These are phyloP conservation scores for Palloptera scutellata DNA, from an alignment of 2,888 invertebrate species.

Conservation along the genomic window DNA sequence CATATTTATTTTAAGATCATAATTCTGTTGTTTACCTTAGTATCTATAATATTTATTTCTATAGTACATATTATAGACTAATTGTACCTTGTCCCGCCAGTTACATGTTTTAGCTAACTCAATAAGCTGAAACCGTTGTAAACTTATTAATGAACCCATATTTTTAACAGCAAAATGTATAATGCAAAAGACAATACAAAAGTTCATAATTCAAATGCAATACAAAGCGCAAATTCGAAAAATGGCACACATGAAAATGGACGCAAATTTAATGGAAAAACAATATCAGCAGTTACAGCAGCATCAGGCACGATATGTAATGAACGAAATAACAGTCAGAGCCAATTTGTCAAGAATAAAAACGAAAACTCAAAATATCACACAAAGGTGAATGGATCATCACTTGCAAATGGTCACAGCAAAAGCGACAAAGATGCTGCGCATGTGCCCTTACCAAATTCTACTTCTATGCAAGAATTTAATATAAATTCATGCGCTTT, in stretches of 20 bases:
- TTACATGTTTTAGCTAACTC: background rate
- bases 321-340: background rate
- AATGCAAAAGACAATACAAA: conserved; percentile 29
- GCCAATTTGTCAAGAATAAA: background rate
- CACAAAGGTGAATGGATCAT: background rate
- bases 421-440: background rate
- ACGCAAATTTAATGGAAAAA: background rate
- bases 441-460: background rate
- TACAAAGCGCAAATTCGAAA: conserved; percentile 13
- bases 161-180: conserved; percentile 39
- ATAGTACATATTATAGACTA: background rate
- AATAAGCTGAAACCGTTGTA: no score
- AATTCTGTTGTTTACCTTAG: background rate
- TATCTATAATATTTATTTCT: background rate
- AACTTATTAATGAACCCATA: conserved; percentile 3
- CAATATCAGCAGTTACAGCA: background rate
- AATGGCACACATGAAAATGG: conserved; percentile 15
- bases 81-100: conserved; percentile 35
- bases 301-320: background rate
- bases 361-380: background rate
- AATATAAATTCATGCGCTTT: conserved; percentile 10
- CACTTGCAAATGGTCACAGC: background rate
- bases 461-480: background rate
- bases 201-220: background rate
- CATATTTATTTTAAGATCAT: background rate